Evolutionary conservation across 2,113 vertebrate species (phyloP).

Genomic region (Aramus guarauna): DNA sequence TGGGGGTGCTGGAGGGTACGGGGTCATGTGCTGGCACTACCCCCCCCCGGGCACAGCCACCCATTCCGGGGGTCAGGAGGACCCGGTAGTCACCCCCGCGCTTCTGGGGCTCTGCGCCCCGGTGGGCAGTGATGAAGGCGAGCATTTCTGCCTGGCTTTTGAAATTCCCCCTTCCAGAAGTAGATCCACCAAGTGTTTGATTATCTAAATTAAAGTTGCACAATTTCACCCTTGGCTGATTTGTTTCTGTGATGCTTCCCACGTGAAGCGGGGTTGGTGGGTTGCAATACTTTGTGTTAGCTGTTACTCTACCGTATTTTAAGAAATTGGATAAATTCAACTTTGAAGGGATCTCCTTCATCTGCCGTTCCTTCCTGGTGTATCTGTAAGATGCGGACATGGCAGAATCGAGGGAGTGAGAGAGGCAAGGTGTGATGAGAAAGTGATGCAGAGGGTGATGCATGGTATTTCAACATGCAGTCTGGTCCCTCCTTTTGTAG

Average conservation of each 20-base stretch:
- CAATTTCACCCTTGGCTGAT: neutral
- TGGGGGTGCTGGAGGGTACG: neutral
- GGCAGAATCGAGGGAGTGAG: neutral
- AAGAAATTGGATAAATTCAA: neutral
- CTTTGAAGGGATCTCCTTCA: neutral
- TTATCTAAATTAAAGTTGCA: neutral
- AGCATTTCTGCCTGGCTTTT: neutral
- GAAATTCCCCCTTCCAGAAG: neutral
- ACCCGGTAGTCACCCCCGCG: too few relatives aligned
- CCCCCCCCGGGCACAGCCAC: neutral
- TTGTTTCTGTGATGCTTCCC: neutral
- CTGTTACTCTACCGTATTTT: neutral
- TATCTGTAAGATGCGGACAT: neutral
- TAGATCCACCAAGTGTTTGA: neutral
- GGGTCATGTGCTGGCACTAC: neutral
- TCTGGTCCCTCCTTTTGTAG: neutral
- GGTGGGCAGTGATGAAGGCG: too few relatives aligned
- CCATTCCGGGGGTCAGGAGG: neutral
- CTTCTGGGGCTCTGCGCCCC: neutral
- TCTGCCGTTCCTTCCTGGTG: neutral
- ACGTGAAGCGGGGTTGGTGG: neutral
- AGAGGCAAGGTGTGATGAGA: neutral
- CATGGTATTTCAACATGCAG: fast-evolving
- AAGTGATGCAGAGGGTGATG: neutral
- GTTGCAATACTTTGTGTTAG: neutral